phyloP scores from a whole-genome alignment of 2,888 invertebrate species.

The Pachydiplax longipennis region DNA sequence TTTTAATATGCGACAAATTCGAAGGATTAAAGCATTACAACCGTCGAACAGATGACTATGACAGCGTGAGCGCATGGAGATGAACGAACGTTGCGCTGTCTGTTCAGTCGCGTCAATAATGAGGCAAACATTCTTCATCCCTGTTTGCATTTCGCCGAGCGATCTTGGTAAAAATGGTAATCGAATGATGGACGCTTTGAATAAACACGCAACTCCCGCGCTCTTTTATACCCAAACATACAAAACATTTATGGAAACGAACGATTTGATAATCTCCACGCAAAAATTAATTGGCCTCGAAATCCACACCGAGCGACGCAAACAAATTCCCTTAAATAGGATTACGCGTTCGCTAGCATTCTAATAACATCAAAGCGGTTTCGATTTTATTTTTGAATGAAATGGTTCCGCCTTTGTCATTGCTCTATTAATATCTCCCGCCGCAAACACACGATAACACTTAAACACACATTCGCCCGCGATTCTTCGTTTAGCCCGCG shows the following conservation, averaged over 20 bases:
- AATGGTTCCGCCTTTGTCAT: constrained; percentile 27
- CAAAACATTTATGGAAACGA: constrained; percentile 23
- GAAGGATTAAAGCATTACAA: too few relatives aligned
- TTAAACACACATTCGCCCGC: not conserved
- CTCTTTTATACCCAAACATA: not conserved
- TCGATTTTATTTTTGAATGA: not conserved
- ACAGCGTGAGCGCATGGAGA: too few relatives aligned
- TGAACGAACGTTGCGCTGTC: too few relatives aligned
- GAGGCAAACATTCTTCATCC: not conserved
- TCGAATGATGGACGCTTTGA: not conserved
- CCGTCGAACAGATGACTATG: too few relatives aligned
- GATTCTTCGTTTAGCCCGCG: not conserved
- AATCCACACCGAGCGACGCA: not conserved
- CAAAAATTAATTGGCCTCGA: constrained; percentile 28
- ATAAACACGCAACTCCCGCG: not conserved
- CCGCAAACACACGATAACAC: not conserved
- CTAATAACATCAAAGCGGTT: not conserved
- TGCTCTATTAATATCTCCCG: constrained; percentile 19
- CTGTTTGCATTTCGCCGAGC: not conserved
- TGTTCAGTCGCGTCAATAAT: not conserved
- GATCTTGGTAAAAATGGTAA: not conserved
- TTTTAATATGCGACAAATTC: too few relatives aligned
- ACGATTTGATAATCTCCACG: not conserved
- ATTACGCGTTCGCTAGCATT: not conserved
- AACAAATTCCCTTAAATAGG: not conserved